Conservation (phyloP, 2,888 invertebrate genomes). For the Automeris io region DNA sequence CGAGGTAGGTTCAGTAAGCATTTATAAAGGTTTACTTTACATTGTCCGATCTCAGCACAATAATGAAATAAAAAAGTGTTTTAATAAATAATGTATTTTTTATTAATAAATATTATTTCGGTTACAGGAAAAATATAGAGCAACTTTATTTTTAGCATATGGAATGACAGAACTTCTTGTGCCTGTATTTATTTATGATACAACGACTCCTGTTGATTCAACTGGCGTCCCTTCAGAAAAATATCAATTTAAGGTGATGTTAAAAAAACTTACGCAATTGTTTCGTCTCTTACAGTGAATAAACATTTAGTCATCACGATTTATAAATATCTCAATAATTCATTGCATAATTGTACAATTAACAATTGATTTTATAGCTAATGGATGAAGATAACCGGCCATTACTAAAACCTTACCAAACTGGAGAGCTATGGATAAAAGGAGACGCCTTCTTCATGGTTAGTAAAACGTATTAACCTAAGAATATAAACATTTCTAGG, state of each 20-base stretch:
- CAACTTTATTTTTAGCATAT: slow-evolving; percentile 32
- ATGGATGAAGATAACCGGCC: background rate
- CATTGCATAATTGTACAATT: too few species aligned
- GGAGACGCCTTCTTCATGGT: background rate
- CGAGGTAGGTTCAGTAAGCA: too few species aligned
- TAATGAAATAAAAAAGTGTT: too few species aligned
- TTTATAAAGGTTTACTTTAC: too few species aligned
- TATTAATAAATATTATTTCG: too few species aligned
- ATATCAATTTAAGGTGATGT: too few species aligned
- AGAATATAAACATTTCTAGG: background rate
- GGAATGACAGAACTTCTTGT: slow-evolving; percentile 43
- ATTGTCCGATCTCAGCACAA: too few species aligned
- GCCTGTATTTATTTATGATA: slow-evolving; percentile 33
- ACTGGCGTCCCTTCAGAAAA: too few species aligned
- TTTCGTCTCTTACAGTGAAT: too few species aligned
- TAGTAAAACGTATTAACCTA: background rate
- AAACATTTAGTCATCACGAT: too few species aligned
- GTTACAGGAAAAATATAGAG: slow-evolving; percentile 27
- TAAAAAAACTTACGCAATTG: slow-evolving; percentile 9
- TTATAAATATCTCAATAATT: too few species aligned
- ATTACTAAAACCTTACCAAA: background rate
- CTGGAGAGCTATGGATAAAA: background rate
- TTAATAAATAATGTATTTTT: too few species aligned
- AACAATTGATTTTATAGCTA: background rate
- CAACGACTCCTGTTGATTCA: slow-evolving; percentile 34